phyloP scores from a whole-genome alignment of 2,888 invertebrate species.

The Pterostichus niger region DNA sequence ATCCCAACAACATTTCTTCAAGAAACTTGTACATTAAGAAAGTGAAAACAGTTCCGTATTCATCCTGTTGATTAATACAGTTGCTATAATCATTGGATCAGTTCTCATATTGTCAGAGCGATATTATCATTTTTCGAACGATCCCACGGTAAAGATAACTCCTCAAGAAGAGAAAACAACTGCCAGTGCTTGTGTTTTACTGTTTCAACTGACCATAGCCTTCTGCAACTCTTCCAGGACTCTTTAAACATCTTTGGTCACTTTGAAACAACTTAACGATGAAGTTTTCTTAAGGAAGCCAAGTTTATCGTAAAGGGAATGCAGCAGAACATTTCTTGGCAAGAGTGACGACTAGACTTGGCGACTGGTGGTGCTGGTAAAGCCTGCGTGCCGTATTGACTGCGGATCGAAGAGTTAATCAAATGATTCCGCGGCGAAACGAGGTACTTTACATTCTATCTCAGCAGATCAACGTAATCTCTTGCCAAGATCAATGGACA shows the following conservation, averaged over 20 bases:
- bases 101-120: conserved; percentile 55
- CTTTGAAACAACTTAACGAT: too few relatives aligned
- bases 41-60: conserved; percentile 29
- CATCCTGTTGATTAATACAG: conserved; percentile 36
- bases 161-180: conserved; percentile 44
- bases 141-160: conserved; percentile 55
- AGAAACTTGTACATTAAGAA: neutral
- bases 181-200: conserved; percentile 40
- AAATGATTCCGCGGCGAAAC: conserved; percentile 48
- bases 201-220: conserved; percentile 34
- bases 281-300: too few relatives aligned
- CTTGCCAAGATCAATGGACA: neutral
- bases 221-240: neutral
- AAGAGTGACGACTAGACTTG: conserved; percentile 10
- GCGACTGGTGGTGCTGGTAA: neutral
- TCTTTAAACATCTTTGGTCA: neutral
- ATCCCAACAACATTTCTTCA: neutral
- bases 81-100: conserved; percentile 16
- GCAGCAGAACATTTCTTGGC: neutral
- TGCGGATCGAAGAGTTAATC: conserved; percentile 51
- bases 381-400: conserved; percentile 30
- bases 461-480: conserved; percentile 46
- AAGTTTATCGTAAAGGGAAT: neutral
- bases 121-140: conserved; percentile 56
- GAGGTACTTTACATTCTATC: conserved; percentile 59